Evolutionary conservation across 1,140 invertebrate species (phyloP).

Genomic region (Trachelipus rathkii): DNA sequence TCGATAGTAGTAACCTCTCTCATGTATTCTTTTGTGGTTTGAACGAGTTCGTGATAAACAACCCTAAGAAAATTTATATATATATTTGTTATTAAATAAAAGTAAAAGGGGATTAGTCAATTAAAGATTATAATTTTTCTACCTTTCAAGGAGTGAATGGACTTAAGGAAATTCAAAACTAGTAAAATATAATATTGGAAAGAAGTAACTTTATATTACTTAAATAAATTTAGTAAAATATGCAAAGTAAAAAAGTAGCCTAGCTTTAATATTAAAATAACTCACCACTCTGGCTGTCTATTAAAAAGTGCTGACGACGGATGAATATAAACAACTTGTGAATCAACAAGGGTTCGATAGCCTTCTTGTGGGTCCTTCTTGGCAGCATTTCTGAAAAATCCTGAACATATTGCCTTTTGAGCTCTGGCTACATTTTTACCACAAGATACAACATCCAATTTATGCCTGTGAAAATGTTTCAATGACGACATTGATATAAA

Average conservation of each 20-base stretch:
- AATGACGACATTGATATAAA: too few species aligned
- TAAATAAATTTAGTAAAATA: too few species aligned
- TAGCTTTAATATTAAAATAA: background rate
- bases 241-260: too few species aligned
- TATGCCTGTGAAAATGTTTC: slow-evolving; percentile 64
- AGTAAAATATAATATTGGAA: too few species aligned
- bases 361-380: slow-evolving; percentile 99
- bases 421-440: slow-evolving; percentile 91
- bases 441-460: slow-evolving; percentile 93
- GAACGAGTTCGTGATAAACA: slow-evolving; percentile 96
- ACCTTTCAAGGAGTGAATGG: too few species aligned
- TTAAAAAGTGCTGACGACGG: slow-evolving; percentile 97
- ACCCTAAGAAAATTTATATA: slow-evolving; percentile 58
- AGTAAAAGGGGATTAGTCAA: too few species aligned
- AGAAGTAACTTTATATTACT: too few species aligned
- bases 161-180: too few species aligned
- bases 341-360: slow-evolving; percentile 94
- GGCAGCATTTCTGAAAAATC: slow-evolving; percentile 97
- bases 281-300: slow-evolving; percentile 89
- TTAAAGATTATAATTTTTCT: too few species aligned
- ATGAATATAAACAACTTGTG: slow-evolving; percentile 98
- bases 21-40: slow-evolving; percentile 99
- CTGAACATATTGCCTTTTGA: slow-evolving; percentile 97
- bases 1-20: slow-evolving; percentile 97
- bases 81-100: too few species aligned